These are phyloP conservation scores for Fistularia commersonii DNA, from an alignment of 2,797 vertebrate genomes.

Conservation along the genomic window DNA sequence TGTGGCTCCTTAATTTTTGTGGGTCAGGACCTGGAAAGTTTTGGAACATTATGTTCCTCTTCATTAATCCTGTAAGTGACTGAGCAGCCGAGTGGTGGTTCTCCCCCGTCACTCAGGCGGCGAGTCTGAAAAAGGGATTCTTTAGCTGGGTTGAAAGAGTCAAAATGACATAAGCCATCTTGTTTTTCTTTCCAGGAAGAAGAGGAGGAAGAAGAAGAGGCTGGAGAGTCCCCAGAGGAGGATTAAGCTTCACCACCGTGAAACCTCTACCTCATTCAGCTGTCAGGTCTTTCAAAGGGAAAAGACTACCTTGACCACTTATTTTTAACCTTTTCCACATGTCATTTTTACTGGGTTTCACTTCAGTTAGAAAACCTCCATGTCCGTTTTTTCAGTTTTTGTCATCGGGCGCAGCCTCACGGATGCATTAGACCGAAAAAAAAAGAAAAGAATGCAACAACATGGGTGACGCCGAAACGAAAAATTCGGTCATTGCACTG, in stretches of 20 bases:
- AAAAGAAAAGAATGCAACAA: too few relatives aligned
- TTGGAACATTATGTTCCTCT: too few relatives aligned
- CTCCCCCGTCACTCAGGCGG: not conserved
- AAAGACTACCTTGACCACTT: slow-evolving; percentile 95
- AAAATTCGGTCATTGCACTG: too few relatives aligned
- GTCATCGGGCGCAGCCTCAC: slow-evolving; percentile 1
- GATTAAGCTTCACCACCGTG: slow-evolving; percentile 80
- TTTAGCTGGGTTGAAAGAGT: not conserved
- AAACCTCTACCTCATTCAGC: slow-evolving; percentile 94
- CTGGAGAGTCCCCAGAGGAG: slow-evolving; percentile 85
- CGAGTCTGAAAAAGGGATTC: not conserved
- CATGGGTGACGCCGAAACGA: too few relatives aligned
- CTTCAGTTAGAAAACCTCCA: slow-evolving; percentile 60
- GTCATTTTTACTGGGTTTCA: slow-evolving; percentile 33
- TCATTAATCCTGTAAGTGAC: slow-evolving; percentile 3
- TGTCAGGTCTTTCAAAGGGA: slow-evolving; percentile 92
- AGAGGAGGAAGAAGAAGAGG: slow-evolving; percentile 80
- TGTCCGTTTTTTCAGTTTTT: slow-evolving; percentile 23
- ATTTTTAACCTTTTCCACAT: slow-evolving; percentile 81
- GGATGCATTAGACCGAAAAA: not conserved
- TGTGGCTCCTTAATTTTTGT: too few relatives aligned
- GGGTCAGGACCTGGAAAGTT: too few relatives aligned
- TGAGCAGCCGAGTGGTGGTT: slow-evolving; percentile 1
- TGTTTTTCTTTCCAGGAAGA: slow-evolving; percentile 80
- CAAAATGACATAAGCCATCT: not conserved